Conservation (phyloP, 2,888 invertebrate genomes). For the Macaria liturata region DNA sequence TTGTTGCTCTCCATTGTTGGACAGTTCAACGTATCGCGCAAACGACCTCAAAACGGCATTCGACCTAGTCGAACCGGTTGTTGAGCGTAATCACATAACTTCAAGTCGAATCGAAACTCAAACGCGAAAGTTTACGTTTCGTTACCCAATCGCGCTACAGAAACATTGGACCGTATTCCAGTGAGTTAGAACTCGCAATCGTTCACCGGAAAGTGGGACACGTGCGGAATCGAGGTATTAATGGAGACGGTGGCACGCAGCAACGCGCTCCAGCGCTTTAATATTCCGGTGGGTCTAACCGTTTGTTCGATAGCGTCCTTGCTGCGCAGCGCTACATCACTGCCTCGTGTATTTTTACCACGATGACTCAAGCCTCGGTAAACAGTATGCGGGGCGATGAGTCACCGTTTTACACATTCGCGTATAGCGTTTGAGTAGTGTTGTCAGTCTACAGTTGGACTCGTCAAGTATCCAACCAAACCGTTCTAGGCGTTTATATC, state of each 20-base stretch:
- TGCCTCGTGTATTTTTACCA: constrained; percentile 55
- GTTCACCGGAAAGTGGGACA: constrained; percentile 55
- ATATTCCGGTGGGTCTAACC: constrained; percentile 44
- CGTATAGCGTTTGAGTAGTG: constrained; percentile 82
- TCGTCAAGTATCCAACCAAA: constrained; percentile 73
- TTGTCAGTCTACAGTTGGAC: constrained; percentile 82
- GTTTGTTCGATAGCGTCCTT: constrained; percentile 37
- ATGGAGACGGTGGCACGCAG: constrained; percentile 68
- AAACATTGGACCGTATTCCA: constrained; percentile 40
- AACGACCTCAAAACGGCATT: constrained; percentile 82
- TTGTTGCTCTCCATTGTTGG: constrained; percentile 55
- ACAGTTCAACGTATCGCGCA: constrained; percentile 60
- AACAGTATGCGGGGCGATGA: constrained; percentile 84
- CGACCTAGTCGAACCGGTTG: constrained; percentile 68
- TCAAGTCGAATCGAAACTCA: constrained; percentile 70
- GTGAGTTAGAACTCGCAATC: constrained; percentile 55
- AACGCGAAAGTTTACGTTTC: constrained; percentile 80
- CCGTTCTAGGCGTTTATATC: constrained; percentile 73
- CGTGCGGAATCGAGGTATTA: constrained; percentile 82
- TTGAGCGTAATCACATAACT: constrained; percentile 77
- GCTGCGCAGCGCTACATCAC: constrained; percentile 68
- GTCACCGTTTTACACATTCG: constrained; percentile 84
- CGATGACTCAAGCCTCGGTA: constrained; percentile 83
- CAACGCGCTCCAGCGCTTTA: constrained; percentile 69
- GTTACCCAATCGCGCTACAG: constrained; percentile 44